Evolutionary conservation across 1,140 invertebrate genomes (phyloP), one percentile per base, ranked within the genome.

Genomic region (Drosophila repletoides): DNA sequence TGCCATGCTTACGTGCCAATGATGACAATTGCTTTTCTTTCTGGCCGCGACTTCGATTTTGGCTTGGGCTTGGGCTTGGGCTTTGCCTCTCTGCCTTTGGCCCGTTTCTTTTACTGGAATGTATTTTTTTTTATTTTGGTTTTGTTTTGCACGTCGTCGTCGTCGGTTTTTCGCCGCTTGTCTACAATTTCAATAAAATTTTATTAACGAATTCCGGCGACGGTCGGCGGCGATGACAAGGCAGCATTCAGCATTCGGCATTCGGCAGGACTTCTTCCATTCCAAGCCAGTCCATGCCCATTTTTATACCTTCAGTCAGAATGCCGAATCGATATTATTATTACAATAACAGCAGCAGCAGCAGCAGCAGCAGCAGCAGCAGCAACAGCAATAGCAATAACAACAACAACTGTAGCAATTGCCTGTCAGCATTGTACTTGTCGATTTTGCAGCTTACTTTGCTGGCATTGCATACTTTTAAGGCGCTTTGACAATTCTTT

Each of bases 161-260:
- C 79, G 69, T 69, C 40, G 83, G 80, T 84, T 86, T 84, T 86
- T 84, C 80, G 81, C 81, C 87, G 76, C 86, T 89, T 89, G 88
- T 89, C 88, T 89, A 89, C 88, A 88, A 89, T 89, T 89, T 89
- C 88, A 89, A 89, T 89, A 89, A 89, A 89, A 89, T 89, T 89
- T 89, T 89, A 89, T 89, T 89, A 89, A 89, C 88, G 88, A 89
- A 89, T 89, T 89, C 88, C 88, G 88, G 81, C 69, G 76, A 87
- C 74, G 75, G 81, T 81, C 81, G 81, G 70, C 80, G 65, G 45
- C 70, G 71, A 84, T 84, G 79, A 84, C 80, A 84, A 68, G 79
- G 70, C 79, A 73, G 59, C 63, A 55, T 59, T 65, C 61, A 31
- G 41, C 59, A 36, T 17, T 21, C n/a, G n/a, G n/a, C n/a, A n/a